Evolutionary conservation across 2,888 invertebrate species (phyloP).

Genomic region (Oasisia sp.): DNA sequence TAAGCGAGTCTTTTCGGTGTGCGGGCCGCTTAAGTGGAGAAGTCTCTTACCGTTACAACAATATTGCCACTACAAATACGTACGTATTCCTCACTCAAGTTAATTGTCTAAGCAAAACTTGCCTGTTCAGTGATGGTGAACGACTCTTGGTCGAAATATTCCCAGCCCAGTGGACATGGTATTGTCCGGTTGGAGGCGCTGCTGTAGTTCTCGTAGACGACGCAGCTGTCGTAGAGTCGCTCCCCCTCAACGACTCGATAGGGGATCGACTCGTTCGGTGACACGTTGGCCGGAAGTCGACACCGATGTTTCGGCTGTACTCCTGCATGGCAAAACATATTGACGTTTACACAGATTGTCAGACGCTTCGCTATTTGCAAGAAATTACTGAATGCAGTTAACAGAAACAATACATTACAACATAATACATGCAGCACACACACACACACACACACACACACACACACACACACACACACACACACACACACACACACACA

Average conservation of each 20-base stretch:
- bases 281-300: background rate
- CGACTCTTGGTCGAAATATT: background rate
- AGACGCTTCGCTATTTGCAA: no score
- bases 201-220: background rate
- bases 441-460: no score
- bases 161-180: background rate
- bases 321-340: background rate
- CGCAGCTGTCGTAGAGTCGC: background rate
- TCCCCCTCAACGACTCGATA: background rate
- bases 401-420: no score
- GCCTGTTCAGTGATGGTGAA: background rate
- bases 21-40: no score
- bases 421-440: no score
- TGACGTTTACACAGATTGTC: no score
- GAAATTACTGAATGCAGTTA: no score
- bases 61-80: background rate
- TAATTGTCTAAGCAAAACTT: background rate
- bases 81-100: background rate
- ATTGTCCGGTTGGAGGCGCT: background rate
- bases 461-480: no score
- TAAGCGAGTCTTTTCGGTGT: no score
- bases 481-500: no score
- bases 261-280: background rate
- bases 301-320: background rate
- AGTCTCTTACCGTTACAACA: background rate